phyloP scores from a whole-genome alignment of 2,888 invertebrate genomes.

The Diarsia mendica region DNA sequence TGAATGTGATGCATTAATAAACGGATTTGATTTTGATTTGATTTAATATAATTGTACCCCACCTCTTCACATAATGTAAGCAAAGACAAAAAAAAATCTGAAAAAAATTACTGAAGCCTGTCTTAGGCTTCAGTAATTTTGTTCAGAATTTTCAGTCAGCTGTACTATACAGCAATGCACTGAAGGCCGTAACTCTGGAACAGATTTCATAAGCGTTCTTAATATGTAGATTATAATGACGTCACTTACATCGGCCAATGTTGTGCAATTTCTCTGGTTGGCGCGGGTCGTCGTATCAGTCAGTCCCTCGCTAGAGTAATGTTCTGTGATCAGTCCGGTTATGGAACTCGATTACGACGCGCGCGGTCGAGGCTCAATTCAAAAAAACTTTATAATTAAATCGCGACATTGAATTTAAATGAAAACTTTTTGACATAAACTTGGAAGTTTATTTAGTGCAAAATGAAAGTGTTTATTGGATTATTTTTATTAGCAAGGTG shows the following conservation, averaged over 20 bases:
- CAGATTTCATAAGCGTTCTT: not conserved
- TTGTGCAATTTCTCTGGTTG: slow-evolving; percentile 49
- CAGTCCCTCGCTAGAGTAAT: no score
- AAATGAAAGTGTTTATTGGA: slow-evolving; percentile 66
- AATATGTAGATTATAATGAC: slow-evolving; percentile 36
- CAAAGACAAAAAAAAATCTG: not conserved
- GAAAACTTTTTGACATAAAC: slow-evolving; percentile 25
- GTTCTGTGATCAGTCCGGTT: slow-evolving; percentile 60
- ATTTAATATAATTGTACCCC: no score
- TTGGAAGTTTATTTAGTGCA: slow-evolving; percentile 45
- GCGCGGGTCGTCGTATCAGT: slow-evolving; percentile 7
- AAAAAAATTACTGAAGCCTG: no score
- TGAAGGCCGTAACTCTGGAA: not conserved
- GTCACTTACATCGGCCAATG: slow-evolving; percentile 18
- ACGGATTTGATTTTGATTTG: no score
- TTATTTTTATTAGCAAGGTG: slow-evolving; percentile 63
- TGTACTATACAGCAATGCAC: not conserved
- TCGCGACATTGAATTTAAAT: not conserved
- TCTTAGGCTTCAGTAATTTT: not conserved
- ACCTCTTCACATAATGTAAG: not conserved
- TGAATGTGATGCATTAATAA: no score
- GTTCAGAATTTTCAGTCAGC: not conserved
- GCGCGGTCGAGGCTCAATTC: slow-evolving; percentile 33
- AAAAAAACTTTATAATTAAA: not conserved
- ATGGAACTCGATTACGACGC: slow-evolving; percentile 38